Evolutionary conservation across 2,888 invertebrate species (phyloP), one percentile per base, ranked within the genome.

Genomic region (Muscina levida): DNA sequence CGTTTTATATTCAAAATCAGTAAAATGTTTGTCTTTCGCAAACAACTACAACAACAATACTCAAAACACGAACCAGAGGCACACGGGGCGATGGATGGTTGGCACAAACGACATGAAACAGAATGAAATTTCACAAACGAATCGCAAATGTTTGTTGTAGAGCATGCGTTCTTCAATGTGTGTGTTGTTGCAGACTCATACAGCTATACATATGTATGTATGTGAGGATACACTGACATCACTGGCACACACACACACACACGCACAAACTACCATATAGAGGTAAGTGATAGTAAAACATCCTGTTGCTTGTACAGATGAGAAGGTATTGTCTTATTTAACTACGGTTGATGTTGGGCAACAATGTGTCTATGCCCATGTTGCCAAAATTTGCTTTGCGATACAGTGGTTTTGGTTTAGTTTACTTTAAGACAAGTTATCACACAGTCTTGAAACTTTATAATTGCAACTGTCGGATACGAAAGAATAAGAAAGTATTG

Each of bases 1-100:
- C 87, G 88, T 89, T 89, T 90, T 89, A 89, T 89, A 88, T 87
- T 86, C 82, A 82, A 80, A 79, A 78, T 72, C 82, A 79, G 66
- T 62, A 51, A 68, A 81, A 81, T 81, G 77, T 81, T 74, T 75
- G 57, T 44, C 46, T 42, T 62, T 39, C 22, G 62, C 19, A 62
- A 72, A 39, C 67, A 74, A 79, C 65, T 70, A 79, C 73, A 71
- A 74, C 39, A 71, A 74, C 39, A 57, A 57, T 31, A 62, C 59
- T 65, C 22, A 31, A 31, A 31, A 84, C 37, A 57, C 24, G 51
- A 48, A 62, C 39, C 66, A 48, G 31, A 53, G 24, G 84, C 79
- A 76, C 79, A 51, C 39, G n/a, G n/a, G n/a, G n/a, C 48, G 51
- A 62, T 11, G n/a, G 6, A 17, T 44, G 19, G 76, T 65, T 56